Percentiles rank a stretch among this genome's conserved stretches.
Conservation (phyloP, 2,797 vertebrate genomes). For the Megaceryle alcyon region DNA sequence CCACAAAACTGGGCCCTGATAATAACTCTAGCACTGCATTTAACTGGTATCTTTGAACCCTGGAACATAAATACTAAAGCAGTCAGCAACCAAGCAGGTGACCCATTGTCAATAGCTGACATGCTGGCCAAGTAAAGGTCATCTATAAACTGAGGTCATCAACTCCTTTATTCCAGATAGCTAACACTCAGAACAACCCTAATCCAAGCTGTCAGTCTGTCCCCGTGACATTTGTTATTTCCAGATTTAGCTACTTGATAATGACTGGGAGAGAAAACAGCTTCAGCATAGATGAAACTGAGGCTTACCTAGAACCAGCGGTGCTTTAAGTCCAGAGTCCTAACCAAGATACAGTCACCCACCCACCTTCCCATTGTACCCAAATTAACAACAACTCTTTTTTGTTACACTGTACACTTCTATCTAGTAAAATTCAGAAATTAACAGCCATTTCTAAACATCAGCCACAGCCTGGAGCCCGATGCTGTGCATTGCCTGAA, state of each 20-base stretch:
- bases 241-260: not conserved
- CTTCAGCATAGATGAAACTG: not conserved
- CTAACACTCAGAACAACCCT: not conserved
- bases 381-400: not conserved
- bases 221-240: not conserved
- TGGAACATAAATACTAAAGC: not conserved
- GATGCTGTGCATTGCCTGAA: not conserved
- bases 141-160: not conserved
- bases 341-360: fast-evolving
- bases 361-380: not conserved
- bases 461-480: not conserved
- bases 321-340: not conserved
- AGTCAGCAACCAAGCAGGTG: not conserved
- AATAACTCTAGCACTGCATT: not conserved
- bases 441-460: not conserved
- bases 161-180: not conserved
- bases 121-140: not conserved
- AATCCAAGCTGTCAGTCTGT: not conserved
- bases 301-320: not conserved
- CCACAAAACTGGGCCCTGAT: not conserved
- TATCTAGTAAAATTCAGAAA: not conserved
- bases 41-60: not conserved
- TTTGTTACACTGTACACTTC: not conserved
- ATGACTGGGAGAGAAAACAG: not conserved
- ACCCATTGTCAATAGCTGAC: not conserved